Evolutionary conservation across 92 coral and sea anemone species (phyloP), one percentile per base, ranked within the genome.

Genomic region (Muricea muricata): DNA sequence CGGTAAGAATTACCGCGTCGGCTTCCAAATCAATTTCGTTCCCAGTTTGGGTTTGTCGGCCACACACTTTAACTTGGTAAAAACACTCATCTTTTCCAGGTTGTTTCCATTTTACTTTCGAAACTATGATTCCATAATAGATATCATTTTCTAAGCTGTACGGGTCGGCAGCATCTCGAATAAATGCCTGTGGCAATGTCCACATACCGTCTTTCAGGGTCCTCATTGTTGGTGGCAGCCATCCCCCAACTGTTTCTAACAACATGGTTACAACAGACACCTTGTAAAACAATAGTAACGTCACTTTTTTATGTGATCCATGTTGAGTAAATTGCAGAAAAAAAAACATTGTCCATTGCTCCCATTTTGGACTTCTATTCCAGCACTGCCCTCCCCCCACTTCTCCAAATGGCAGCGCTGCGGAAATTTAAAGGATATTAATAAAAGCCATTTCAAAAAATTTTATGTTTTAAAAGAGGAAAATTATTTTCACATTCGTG

Each of bases 1-100:
- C 20, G 75, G 90, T 81, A 28, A 87, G 65, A 21, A 87, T 81
- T 32, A 87, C 81, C 37, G 90, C 90, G 58, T 87, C 87, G n/a
- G 73, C 90, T 61, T 81, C 87, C 72, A 81, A 70, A 25, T 73
- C 26, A 32, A 82, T 24, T 68, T 76, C 66, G 23, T 76, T 76
- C 11, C 48, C 48, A 0, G 81, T 76, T 29, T 28, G 65, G 42
- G 81, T 76, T 76, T 76, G 81, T 30, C 66, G 65, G 24, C 65
- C 81, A 30, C 17, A 50, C 26, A 76, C 66, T 35, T 33, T 28
- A 13, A 76, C 81, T 33, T 63, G 63, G 81, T 76, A 55, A 12
- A 48, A 35, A 17, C 35, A 47, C 6, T 54, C 37, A 26, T 55
- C 67, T 31, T 57, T n/a, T 2, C 67, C 81, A 46, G 25, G 81